Evolutionary conservation across 2,797 vertebrate genomes (phyloP).

Genomic region (Pangasius mekongensis): DNA sequence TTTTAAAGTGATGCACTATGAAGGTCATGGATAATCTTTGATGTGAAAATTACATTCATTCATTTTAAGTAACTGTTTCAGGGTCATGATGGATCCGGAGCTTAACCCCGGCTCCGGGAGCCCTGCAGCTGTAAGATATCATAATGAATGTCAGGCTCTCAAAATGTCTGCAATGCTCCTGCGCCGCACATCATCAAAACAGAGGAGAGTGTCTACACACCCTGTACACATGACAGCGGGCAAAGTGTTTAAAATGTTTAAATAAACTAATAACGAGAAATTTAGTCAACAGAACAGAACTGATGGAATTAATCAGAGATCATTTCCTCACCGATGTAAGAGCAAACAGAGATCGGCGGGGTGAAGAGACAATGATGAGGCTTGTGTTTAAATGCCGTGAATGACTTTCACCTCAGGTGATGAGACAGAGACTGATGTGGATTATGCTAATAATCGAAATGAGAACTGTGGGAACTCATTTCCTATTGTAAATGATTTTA

Average conservation of each 20-base stretch:
- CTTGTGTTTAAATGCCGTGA: conserved; percentile 13
- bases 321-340: conserved; percentile 18
- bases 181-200: not conserved
- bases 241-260: conserved; percentile 26
- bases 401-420: conserved; percentile 9
- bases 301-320: conserved; percentile 37
- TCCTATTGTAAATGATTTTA: not conserved
- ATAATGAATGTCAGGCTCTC: not conserved
- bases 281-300: conserved; percentile 25
- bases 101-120: not conserved
- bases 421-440: not conserved
- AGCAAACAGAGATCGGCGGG: conserved; percentile 21
- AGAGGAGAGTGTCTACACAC: not conserved
- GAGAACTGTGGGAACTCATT: not conserved
- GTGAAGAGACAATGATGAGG: conserved; percentile 20
- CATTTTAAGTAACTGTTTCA: conserved; percentile 1
- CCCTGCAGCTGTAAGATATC: not conserved
- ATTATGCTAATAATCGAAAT: not conserved
- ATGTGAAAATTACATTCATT: conserved; percentile 16
- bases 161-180: not conserved
- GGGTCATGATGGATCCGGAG: not conserved
- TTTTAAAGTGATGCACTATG: not conserved
- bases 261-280: conserved; percentile 24
- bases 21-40: conserved; percentile 8
- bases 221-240: not conserved